phyloP scores from a whole-genome alignment of 2,797 vertebrate species.

The Gambelia wislizenii region DNA sequence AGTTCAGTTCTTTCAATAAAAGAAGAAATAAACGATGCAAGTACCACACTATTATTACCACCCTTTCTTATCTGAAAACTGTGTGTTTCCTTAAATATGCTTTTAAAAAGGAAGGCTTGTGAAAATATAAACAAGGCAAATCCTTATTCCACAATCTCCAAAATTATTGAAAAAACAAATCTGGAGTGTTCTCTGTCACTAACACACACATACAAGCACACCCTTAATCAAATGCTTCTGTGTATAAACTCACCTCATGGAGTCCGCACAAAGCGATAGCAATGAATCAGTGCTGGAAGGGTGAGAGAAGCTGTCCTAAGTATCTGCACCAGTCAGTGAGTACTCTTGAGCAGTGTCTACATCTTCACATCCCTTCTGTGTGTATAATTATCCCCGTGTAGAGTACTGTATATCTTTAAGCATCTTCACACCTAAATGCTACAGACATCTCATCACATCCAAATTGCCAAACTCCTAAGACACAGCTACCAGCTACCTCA shows the following conservation, averaged over 20 bases:
- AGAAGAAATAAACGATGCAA: constrained; percentile 40
- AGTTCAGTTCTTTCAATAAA: constrained; percentile 28
- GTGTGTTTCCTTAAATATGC: background rate
- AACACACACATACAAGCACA: background rate
- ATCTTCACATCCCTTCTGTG: constrained; percentile 14
- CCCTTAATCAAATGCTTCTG: constrained; percentile 37
- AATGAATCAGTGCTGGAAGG: constrained; percentile 51
- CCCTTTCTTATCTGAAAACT: constrained; percentile 22
- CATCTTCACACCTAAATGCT: constrained; percentile 53
- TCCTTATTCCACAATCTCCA: background rate
- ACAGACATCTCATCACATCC: constrained; percentile 51
- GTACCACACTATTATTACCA: constrained; percentile 22
- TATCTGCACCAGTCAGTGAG: constrained; percentile 52
- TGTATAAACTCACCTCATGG: constrained; percentile 76
- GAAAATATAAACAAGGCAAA: background rate
- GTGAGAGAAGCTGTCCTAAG: background rate
- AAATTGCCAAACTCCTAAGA: constrained; percentile 49
- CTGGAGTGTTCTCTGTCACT: background rate
- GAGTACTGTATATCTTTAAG: constrained; percentile 38
- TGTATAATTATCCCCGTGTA: constrained; percentile 42
- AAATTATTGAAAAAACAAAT: background rate
- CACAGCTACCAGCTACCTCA: constrained; percentile 44
- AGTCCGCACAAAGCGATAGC: constrained; percentile 70
- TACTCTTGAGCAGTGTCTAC: constrained; percentile 59
- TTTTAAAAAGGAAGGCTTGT: background rate